These are phyloP conservation scores for Brachyistius frenatus DNA, from an alignment of 2,113 vertebrate genomes.

Conservation along the genomic window DNA sequence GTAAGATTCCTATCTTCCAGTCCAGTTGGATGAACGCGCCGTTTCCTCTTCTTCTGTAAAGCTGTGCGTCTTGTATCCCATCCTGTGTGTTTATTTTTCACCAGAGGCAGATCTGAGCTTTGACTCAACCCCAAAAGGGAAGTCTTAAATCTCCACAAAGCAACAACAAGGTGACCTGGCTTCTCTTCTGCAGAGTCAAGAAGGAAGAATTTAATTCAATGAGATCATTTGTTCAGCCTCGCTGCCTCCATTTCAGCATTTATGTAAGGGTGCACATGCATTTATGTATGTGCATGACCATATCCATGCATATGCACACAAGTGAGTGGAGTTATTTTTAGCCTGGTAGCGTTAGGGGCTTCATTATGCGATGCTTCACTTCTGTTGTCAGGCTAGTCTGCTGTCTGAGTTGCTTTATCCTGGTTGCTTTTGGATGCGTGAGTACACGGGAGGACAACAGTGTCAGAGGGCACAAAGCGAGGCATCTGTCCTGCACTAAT, in stretches of 20 bases:
- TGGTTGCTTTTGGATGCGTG: not conserved
- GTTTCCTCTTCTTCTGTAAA: slow-evolving; percentile 48
- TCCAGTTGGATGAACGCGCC: slow-evolving; percentile 33
- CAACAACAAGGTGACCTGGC: slow-evolving; percentile 52
- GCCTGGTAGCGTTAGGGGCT: slow-evolving; percentile 36
- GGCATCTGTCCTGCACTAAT: slow-evolving; percentile 25
- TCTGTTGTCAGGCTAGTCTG: slow-evolving; percentile 23
- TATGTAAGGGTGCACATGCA: slow-evolving; percentile 32
- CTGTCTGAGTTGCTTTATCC: slow-evolving; percentile 7
- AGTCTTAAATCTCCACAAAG: slow-evolving; percentile 74
- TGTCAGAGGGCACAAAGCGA: slow-evolving; percentile 16
- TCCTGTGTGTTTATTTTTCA: slow-evolving; percentile 52
- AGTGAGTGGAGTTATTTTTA: slow-evolving; percentile 64
- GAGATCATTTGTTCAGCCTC: slow-evolving; percentile 70
- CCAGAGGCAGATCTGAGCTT: slow-evolving; percentile 69
- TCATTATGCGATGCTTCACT: slow-evolving; percentile 30
- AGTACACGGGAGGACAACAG: slow-evolving; percentile 3
- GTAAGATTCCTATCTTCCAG: slow-evolving; percentile 49
- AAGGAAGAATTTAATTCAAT: slow-evolving; percentile 54
- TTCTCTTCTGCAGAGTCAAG: slow-evolving; percentile 41
- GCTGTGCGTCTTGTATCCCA: slow-evolving; percentile 37
- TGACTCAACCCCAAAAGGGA: slow-evolving; percentile 69
- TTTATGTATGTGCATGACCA: slow-evolving; percentile 32
- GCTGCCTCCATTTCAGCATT: slow-evolving; percentile 58
- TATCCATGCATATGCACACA: not conserved